These are phyloP conservation scores for Lepeophtheirus nordmannii DNA, from an alignment of 2,888 invertebrate genomes.

Conservation along the genomic window DNA sequence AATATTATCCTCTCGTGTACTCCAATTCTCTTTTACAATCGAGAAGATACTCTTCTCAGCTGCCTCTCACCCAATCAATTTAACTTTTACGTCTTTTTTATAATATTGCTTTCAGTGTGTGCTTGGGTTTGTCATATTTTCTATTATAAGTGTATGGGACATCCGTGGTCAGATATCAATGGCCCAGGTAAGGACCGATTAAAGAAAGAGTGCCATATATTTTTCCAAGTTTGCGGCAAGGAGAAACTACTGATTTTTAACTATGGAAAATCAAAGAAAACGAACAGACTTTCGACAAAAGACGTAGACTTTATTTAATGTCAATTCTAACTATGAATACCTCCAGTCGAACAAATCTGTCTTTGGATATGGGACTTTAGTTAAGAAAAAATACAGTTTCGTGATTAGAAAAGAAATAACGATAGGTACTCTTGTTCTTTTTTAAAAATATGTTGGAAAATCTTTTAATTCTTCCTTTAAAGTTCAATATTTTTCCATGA, in stretches of 20 bases:
- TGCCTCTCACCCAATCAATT: neutral
- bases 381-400: too few relatives aligned
- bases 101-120: slow-evolving; percentile 2
- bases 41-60: neutral
- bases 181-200: neutral
- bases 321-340: too few relatives aligned
- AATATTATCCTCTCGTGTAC: neutral
- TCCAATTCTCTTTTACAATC: neutral
- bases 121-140: neutral
- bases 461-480: too few relatives aligned
- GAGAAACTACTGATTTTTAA: neutral
- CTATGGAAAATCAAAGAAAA: neutral
- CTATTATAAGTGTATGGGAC: slow-evolving; percentile 22
- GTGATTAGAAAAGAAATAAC: too few relatives aligned
- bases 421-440: too few relatives aligned
- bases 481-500: too few relatives aligned
- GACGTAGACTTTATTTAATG: neutral
- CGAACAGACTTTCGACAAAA: neutral
- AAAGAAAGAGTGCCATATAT: neutral
- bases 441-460: too few relatives aligned
- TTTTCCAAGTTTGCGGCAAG: neutral
- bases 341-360: too few relatives aligned
- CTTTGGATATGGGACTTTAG: too few relatives aligned
- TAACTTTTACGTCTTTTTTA: neutral
- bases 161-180: slow-evolving; percentile 19